phyloP scores from a whole-genome alignment of 1,140 invertebrate genomes.

The Tetraneura akinire region DNA sequence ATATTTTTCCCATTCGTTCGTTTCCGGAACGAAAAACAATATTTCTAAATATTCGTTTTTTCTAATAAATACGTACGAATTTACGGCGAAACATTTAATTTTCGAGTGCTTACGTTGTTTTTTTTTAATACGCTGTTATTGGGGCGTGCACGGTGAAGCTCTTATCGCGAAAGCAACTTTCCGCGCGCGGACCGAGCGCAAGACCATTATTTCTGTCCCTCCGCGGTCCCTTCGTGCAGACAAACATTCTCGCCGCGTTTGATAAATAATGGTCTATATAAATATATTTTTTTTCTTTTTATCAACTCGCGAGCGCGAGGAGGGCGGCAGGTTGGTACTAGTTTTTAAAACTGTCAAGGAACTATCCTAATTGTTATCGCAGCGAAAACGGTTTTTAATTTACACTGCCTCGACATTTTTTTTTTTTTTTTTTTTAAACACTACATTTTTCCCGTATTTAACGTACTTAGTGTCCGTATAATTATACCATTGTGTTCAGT shows the following conservation, averaged over 20 bases:
- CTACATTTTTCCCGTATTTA: no score
- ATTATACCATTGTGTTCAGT: neutral
- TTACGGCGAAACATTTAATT: neutral
- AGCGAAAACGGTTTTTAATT: neutral
- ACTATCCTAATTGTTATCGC: constrained; percentile 8
- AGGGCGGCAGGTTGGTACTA: neutral
- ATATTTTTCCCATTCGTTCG: no score
- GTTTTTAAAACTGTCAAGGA: neutral
- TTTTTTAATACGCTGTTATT: neutral
- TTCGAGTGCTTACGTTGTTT: neutral
- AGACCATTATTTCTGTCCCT: neutral
- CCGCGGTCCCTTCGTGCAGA: no score
- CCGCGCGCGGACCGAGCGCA: neutral
- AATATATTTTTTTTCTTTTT: neutral
- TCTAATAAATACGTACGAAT: neutral
- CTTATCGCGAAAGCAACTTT: neutral
- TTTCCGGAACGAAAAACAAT: no score
- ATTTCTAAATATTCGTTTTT: no score
- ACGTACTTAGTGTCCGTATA: neutral
- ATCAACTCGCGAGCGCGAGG: neutral
- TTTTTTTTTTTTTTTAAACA: no score
- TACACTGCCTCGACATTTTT: neutral
- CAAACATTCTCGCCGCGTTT: neutral
- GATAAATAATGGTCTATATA: neutral
- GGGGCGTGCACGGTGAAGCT: neutral